phyloP scores from a whole-genome alignment of 92 coral and sea anemone species.

The Palythoa grandiflora region DNA sequence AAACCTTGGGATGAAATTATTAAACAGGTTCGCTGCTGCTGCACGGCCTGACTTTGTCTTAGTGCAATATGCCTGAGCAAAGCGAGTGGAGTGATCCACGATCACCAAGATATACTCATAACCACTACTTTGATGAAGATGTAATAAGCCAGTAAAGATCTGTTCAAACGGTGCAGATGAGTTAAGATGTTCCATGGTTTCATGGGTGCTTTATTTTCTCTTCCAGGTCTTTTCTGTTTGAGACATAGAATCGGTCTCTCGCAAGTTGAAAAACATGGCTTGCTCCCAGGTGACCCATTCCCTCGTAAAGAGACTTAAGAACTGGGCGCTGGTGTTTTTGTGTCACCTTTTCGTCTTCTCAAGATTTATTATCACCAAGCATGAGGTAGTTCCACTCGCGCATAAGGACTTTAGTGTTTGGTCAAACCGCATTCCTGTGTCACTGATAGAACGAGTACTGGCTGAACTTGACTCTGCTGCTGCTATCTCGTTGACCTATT shows the following conservation, averaged over 20 bases:
- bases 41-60: constrained; percentile 11
- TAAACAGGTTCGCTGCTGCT: constrained; percentile 42
- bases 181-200: constrained; percentile 15
- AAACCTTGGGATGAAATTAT: constrained; percentile 38
- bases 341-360: constrained; percentile 24
- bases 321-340: constrained; percentile 35
- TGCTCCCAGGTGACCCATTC: constrained; percentile 49
- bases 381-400: constrained; percentile 19
- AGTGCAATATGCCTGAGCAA: constrained; percentile 5
- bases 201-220: constrained; percentile 5
- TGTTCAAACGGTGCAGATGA: constrained; percentile 35
- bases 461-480: neutral
- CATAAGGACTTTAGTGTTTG: constrained; percentile 38
- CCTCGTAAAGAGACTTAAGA: constrained; percentile 45
- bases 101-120: constrained; percentile 4
- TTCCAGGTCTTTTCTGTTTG: neutral
- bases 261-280: constrained; percentile 47
- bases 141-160: constrained; percentile 22
- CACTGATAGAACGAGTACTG: neutral
- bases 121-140: neutral
- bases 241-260: constrained; percentile 41
- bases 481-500: neutral
- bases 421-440: neutral
- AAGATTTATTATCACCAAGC: constrained; percentile 28
- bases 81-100: neutral